Percentiles rank a stretch among this genome's conserved stretches.
phyloP scores from a whole-genome alignment of 2,113 vertebrate genomes.

The Tragelaphus buxtoni region DNA sequence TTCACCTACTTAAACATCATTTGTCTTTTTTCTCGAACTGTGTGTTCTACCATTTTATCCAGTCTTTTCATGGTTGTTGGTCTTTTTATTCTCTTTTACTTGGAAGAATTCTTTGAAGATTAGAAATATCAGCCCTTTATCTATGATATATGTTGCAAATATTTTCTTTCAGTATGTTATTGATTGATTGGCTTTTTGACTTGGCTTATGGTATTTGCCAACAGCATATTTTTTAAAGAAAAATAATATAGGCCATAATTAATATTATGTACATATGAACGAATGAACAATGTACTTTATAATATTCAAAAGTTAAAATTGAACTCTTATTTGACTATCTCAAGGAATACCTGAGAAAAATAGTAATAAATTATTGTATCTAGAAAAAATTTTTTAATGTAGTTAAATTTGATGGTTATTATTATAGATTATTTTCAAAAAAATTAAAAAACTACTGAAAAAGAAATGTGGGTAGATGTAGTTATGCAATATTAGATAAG shows the following conservation, averaged over 20 bases:
- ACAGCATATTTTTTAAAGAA: not conserved
- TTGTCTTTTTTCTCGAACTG: not conserved
- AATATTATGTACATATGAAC: too few species aligned
- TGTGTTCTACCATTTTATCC: not conserved
- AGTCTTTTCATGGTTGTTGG: not conserved
- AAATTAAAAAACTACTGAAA: not conserved
- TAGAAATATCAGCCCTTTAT: not conserved
- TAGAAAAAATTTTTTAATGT: conserved; percentile 9
- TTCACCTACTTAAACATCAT: not conserved
- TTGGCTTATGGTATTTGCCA: not conserved
- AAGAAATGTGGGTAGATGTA: not conserved
- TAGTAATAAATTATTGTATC: not conserved
- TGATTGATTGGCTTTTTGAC: not conserved
- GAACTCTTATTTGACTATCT: too few species aligned
- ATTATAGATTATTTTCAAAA: conserved; percentile 20
- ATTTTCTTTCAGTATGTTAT: not conserved
- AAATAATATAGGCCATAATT: not conserved
- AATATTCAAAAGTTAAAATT: too few species aligned
- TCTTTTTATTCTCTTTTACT: not conserved
- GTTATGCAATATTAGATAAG: not conserved
- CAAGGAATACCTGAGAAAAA: conserved; percentile 14
- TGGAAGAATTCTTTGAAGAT: not conserved
- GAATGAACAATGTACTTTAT: too few species aligned
- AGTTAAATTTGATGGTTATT: not conserved
- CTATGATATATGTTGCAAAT: not conserved